Conservation (phyloP, 2,113 vertebrate genomes). For the Cheilinus undulatus region DNA sequence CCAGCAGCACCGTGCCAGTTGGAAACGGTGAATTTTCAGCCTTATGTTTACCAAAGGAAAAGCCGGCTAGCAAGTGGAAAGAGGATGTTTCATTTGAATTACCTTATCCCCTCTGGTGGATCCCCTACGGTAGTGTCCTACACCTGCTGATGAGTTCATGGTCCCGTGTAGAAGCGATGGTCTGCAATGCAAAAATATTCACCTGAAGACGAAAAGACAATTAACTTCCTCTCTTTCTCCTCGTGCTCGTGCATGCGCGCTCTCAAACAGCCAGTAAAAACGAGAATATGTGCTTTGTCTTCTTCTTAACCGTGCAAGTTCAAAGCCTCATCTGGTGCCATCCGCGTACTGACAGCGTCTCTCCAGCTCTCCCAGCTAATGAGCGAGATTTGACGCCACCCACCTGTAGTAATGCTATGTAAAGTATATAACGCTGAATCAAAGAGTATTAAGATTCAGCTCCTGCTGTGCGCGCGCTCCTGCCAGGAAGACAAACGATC, state of each 20-base stretch:
- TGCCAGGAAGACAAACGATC: not conserved
- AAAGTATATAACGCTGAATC: constrained; percentile 17
- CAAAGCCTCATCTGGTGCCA: not conserved
- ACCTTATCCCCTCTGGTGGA: constrained; percentile 77
- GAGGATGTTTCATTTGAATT: constrained; percentile 25
- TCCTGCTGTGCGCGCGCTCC: not conserved
- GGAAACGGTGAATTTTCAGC: constrained; percentile 8
- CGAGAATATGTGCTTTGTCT: not conserved
- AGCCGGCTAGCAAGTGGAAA: not conserved
- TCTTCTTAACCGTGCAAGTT: not conserved
- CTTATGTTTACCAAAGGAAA: not conserved
- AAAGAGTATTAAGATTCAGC: constrained; percentile 7
- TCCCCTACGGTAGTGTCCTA: constrained; percentile 79
- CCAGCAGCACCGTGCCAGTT: not conserved
- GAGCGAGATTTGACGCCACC: constrained; percentile 22
- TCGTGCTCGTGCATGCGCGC: not conserved
- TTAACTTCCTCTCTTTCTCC: not conserved
- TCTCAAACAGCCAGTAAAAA: not conserved
- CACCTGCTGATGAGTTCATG: constrained; percentile 85
- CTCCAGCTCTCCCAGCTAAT: constrained; percentile 3
- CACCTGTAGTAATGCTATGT: constrained; percentile 50
- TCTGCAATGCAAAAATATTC: constrained; percentile 47
- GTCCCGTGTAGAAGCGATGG: constrained; percentile 27
- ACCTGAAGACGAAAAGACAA: constrained; percentile 38
- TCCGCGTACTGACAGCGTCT: not conserved